A percentile compares a stretch with the other conserved stretches of the same genome.
Evolutionary conservation across 1,140 invertebrate species (phyloP).

Genomic region (Stegodyphus dumicola): DNA sequence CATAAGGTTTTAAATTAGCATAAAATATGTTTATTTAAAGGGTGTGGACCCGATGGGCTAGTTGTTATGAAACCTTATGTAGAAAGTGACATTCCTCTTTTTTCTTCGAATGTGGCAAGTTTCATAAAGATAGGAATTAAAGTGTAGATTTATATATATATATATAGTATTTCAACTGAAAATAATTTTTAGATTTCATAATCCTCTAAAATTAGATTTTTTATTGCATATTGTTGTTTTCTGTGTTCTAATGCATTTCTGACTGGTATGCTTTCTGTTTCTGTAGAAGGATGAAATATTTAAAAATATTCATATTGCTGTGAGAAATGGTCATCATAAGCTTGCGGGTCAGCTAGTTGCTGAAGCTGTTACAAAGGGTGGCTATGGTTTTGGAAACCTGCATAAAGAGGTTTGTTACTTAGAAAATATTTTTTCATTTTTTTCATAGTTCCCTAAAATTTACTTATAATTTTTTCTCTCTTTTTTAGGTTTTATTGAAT

Average conservation of each 20-base stretch:
- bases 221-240: neutral
- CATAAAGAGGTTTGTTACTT: conserved; percentile 66
- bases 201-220: no score
- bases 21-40: no score
- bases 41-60: no score
- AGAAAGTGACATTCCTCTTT: no score
- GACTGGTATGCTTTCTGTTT: neutral
- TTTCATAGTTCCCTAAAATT: neutral
- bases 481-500: conserved; percentile 67
- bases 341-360: conserved; percentile 68
- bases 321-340: conserved; percentile 68
- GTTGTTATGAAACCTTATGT: no score
- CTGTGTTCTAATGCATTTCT: neutral
- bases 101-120: no score
- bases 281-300: conserved; percentile 55
- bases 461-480: conserved; percentile 25
- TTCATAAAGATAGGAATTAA: no score
- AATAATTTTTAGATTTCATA: no score
- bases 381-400: conserved; percentile 68
- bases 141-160: no score
- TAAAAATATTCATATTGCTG: conserved; percentile 65
- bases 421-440: neutral
- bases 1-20: no score
- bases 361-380: conserved; percentile 66
- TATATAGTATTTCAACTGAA: no score